Evolutionary conservation across 2,888 invertebrate species (phyloP).

Genomic region (Neoascia interrupta): DNA sequence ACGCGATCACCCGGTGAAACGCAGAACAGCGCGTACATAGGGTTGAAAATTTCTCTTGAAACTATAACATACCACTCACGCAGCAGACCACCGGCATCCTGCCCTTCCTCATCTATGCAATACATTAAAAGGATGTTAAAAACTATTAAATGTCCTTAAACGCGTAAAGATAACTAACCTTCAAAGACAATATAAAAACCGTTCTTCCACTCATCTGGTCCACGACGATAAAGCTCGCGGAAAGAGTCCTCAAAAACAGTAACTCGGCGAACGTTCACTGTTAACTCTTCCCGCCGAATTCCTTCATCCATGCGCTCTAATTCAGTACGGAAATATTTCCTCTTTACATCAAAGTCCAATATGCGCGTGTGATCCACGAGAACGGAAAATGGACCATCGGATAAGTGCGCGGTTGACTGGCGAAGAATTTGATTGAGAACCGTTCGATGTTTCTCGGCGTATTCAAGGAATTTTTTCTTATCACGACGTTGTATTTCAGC

Average conservation of each 20-base stretch:
- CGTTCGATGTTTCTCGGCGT: conserved; percentile 92
- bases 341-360: conserved; percentile 93
- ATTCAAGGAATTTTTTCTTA: conserved; percentile 85
- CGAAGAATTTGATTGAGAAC: conserved; percentile 94
- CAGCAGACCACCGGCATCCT: conserved; percentile 93
- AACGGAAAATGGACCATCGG: conserved; percentile 93
- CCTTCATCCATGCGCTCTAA: conserved; percentile 90
- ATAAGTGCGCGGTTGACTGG: conserved; percentile 88
- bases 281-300: conserved; percentile 89
- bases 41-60: conserved; percentile 94
- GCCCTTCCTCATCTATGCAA: conserved; percentile 93
- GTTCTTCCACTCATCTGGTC: conserved; percentile 94
- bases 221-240: conserved; percentile 89
- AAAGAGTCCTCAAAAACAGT: conserved; percentile 95
- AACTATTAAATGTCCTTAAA: conserved; percentile 56
- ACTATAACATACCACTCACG: conserved; percentile 95
- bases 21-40: conserved; percentile 93
- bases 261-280: conserved; percentile 90
- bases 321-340: conserved; percentile 92
- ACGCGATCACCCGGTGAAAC: conserved; percentile 95
- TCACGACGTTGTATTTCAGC: conserved; percentile 79
- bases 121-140: too few relatives aligned
- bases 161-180: conserved; percentile 81
- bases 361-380: conserved; percentile 92
- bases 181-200: conserved; percentile 95